These are phyloP conservation scores for Rhagologus leucostigma DNA, from an alignment of 2,113 vertebrate genomes.

Conservation along the genomic window DNA sequence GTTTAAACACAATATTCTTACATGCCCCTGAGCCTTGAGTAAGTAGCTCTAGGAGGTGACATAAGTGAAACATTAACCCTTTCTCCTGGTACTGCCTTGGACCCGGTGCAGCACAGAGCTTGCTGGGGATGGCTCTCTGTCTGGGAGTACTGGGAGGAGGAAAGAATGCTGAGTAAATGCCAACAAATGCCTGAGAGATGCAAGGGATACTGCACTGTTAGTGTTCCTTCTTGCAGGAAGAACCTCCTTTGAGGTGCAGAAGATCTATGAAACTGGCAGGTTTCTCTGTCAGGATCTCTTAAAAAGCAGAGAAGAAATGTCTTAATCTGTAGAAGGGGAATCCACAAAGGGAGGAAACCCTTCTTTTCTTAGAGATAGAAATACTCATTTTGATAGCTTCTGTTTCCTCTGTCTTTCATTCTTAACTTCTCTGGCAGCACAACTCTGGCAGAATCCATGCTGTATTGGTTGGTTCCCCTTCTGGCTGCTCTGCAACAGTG, in stretches of 20 bases:
- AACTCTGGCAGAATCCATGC: conserved; percentile 50
- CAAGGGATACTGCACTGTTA: background rate
- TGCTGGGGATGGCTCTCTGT: background rate
- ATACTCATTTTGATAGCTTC: conserved; percentile 30
- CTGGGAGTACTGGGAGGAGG: background rate
- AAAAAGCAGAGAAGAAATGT: background rate
- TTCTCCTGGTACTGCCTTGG: background rate
- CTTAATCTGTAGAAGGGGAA: background rate
- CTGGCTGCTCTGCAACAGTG: conserved; percentile 51
- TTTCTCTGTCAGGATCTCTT: background rate
- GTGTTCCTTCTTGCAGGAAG: background rate
- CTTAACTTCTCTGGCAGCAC: conserved; percentile 59
- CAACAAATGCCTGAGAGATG: background rate
- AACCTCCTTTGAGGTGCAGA: background rate
- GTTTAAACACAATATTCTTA: background rate
- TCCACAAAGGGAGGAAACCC: background rate
- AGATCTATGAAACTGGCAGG: background rate
- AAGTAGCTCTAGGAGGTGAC: background rate
- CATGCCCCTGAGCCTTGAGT: accelerated
- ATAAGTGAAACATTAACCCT: background rate
- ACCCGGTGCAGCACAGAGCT: background rate
- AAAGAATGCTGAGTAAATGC: background rate
- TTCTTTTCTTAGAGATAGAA: background rate
- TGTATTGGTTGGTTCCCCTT: conserved; percentile 60
- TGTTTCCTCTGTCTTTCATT: conserved; percentile 42